Evolutionary conservation across 1,140 invertebrate species (phyloP).

Genomic region (Copidosoma floridanum): DNA sequence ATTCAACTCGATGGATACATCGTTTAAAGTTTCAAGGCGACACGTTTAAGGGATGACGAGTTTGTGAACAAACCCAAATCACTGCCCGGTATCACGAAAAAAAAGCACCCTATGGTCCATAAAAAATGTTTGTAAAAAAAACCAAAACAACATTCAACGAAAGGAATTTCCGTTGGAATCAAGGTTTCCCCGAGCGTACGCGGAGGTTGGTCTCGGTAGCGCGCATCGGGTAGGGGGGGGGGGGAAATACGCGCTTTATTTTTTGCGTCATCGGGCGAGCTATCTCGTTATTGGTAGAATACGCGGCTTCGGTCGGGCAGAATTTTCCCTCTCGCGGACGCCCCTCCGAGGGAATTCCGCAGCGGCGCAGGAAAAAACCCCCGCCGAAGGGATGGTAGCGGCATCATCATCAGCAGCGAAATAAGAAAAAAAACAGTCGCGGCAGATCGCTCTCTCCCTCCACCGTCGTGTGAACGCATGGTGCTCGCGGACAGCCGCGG

Average conservation of each 20-base stretch:
- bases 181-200: not conserved
- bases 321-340: constrained; percentile 18
- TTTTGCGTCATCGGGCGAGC: not conserved
- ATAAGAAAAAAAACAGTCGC: no score
- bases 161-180: no score
- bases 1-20: no score
- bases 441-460: not conserved
- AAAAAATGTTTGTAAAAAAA: no score
- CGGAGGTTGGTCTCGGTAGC: constrained; percentile 1
- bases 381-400: constrained; percentile 11
- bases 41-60: no score
- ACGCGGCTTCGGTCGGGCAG: not conserved
- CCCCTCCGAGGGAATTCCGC: constrained; percentile 6
- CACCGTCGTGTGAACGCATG: not conserved
- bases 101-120: no score
- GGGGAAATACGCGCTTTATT: not conserved
- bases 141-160: no score
- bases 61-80: no score
- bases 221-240: not conserved
- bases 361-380: constrained; percentile 7
- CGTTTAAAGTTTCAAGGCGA: no score
- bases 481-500: not conserved
- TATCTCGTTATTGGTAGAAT: constrained; percentile 14
- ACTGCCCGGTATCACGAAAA: no score
- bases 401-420: no score